Base-by-base conservation (phyloP, 2,888 invertebrate genomes). In the Serrognathus titanus region DNA sequence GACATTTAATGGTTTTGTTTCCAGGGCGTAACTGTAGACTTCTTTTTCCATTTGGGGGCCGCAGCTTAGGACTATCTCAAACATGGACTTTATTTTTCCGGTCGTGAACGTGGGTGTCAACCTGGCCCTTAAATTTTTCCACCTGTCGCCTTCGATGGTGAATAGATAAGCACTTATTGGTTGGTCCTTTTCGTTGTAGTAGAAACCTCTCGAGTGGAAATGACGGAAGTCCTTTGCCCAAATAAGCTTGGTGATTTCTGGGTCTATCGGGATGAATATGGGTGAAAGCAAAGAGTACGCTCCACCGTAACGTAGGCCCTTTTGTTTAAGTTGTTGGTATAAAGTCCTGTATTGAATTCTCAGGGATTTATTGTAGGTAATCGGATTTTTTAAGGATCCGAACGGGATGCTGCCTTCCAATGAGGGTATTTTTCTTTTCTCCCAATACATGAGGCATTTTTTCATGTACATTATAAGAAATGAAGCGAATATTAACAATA, bases 11-110 rank as follows among this genome's bases (percentile, higher is more conserved):
- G 47, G 48, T n/a, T 9, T 41, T 9, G 36, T 35, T 35, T 52
- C 11, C 1, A 20, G 35, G 2, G 43, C 46, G 13, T 16, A n/a
- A 3, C 55, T 38, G 11, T 46, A 38, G n/a, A 57, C 16, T 8
- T 35, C 20, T n/a, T 55, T 37, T 8, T 9, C 12, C 11, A 51
- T 41, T 3, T 46, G 39, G 9, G 35, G 10, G 1, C 16, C 41
- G 13, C 47, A 61, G 51, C 2, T 40, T 37, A 10, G 4, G 11
- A 60, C 9, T 9, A 0, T 76, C 76, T 52, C 37, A 63, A 83
- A 85, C 82, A 86, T 83, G 0, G 73, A 77, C 68, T 83, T 86
- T 43, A 87, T 71, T 69, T 85, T 86, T 4, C 83, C 83, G 0
- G 85, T 79, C 0, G 86, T 81, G 65, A 87, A 58, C 5, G 51